Evolutionary conservation across 2,113 vertebrate species (phyloP).

Genomic region (Vicugna pacos): DNA sequence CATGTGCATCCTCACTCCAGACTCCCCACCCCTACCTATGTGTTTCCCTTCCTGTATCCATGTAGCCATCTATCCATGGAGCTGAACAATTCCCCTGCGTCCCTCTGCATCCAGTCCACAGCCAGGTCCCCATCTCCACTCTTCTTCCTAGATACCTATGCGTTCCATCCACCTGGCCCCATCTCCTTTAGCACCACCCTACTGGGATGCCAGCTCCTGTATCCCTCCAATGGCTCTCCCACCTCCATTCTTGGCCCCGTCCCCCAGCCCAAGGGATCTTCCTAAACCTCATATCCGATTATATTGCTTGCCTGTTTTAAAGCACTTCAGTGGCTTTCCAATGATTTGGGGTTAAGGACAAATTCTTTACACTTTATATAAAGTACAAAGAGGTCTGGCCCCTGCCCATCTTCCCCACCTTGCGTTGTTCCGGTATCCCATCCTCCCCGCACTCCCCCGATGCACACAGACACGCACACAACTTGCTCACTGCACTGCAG

Average conservation of each 20-base stretch:
- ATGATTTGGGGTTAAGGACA: neutral
- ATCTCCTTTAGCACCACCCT: accelerated
- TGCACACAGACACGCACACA: neutral
- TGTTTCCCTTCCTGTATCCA: neutral
- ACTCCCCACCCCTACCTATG: accelerated
- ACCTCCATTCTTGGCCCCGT: accelerated
- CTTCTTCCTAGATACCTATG: neutral
- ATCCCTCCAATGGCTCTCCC: accelerated
- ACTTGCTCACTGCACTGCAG: neutral
- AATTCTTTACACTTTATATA: neutral
- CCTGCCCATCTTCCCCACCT: neutral
- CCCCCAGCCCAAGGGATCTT: neutral
- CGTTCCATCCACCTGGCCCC: neutral
- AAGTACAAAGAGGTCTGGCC: neutral
- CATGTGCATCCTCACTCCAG: neutral
- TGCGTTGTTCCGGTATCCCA: neutral
- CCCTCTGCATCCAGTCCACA: neutral
- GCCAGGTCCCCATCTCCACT: neutral
- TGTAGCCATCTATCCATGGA: accelerated
- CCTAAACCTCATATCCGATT: neutral
- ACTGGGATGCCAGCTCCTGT: accelerated
- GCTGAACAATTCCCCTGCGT: neutral
- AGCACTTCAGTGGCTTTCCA: neutral
- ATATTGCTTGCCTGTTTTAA: neutral
- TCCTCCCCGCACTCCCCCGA: neutral